Evolutionary conservation across 1,140 invertebrate species (phyloP), one percentile per base, ranked within the genome.

Genomic region (Thalassaphorura encarpata): DNA sequence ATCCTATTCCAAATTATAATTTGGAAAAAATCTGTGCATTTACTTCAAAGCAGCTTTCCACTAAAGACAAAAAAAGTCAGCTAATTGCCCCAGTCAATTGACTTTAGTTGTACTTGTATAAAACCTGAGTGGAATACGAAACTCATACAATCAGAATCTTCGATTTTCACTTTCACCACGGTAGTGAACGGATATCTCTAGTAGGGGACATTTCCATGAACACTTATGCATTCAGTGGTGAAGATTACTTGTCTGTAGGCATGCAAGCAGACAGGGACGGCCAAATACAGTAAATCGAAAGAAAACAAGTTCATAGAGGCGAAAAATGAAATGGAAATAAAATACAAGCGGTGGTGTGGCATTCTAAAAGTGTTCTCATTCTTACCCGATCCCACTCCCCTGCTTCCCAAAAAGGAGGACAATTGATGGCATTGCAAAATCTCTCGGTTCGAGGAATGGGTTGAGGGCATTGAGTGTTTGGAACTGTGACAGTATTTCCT

Each of bases 381-480:
- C 52, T 66, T 67, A 82, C 80, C 71, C 89, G 87, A 16, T 81
- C 80, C 89, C 89, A 95, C 47, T 87, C 80, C 0, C 80, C 80
- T 0, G 82, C 75, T 53, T 84, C 81, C 92, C 92, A 96, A 50
- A 83, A 76, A 0, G 89, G 80, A 0, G 88, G 87, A 69, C 92
- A 97, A 71, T 94, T 89, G 41, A 88, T 76, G 4, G 92, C 83
- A 68, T 93, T 94, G 73, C 92, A 97, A 67, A 89, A 85, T 70
- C 89, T 85, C 26, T 89, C 77, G 67, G 89, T 85, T 5, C 80
- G 78, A 0, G 92, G 90, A 2, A 82, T 80, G 2, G 86, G 87
- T 66, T 90, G 83, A 0, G 89, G 86, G 69, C 92, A 97, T 79
- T 89, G 85, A 67, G 81, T 83, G 73, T 89, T 87, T 1, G 89